phyloP scores from a whole-genome alignment of 2,113 vertebrate species.

The Solea senegalensis region DNA sequence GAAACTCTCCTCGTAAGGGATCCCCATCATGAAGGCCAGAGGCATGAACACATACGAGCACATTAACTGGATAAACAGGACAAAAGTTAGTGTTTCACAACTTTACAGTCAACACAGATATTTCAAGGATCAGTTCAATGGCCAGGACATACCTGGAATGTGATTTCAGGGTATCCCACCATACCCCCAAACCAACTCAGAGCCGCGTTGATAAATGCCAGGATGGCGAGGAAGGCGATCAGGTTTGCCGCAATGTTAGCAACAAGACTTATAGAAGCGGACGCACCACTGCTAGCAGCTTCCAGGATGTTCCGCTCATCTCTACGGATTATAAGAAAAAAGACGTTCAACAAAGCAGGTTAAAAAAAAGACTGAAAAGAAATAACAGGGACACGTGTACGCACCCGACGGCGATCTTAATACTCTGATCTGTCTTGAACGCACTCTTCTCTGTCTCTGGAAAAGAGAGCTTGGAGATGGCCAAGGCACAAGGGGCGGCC shows the following conservation, averaged over 20 bases:
- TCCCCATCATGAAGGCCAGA: slow-evolving; percentile 92
- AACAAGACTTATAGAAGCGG: slow-evolving; percentile 84
- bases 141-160: slow-evolving; percentile 86
- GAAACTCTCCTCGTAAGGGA: slow-evolving; percentile 85
- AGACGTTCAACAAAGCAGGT: background rate
- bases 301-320: slow-evolving; percentile 90
- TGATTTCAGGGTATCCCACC: slow-evolving; percentile 86
- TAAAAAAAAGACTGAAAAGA: background rate
- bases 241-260: slow-evolving; percentile 92
- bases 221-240: slow-evolving; percentile 90
- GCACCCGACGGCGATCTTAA: slow-evolving; percentile 80
- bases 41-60: slow-evolving; percentile 95
- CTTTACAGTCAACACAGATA: background rate
- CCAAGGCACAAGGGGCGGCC: slow-evolving; percentile 94
- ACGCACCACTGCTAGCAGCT: slow-evolving; percentile 89
- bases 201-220: slow-evolving; percentile 88
- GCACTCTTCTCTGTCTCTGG: slow-evolving; percentile 89
- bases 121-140: too few relatives aligned
- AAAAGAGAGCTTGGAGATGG: slow-evolving; percentile 91
- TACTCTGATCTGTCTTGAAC: slow-evolving; percentile 78
- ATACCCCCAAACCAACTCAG: slow-evolving; percentile 89
- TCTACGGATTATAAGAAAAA: slow-evolving; percentile 65
- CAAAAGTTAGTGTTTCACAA: background rate
- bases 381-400: slow-evolving; percentile 10
- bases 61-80: slow-evolving; percentile 80